Percentiles rank a stretch among this genome's conserved stretches.
These are phyloP conservation scores for Suncus etruscus DNA, from an alignment of 2,113 vertebrate species.

Conservation along the genomic window DNA sequence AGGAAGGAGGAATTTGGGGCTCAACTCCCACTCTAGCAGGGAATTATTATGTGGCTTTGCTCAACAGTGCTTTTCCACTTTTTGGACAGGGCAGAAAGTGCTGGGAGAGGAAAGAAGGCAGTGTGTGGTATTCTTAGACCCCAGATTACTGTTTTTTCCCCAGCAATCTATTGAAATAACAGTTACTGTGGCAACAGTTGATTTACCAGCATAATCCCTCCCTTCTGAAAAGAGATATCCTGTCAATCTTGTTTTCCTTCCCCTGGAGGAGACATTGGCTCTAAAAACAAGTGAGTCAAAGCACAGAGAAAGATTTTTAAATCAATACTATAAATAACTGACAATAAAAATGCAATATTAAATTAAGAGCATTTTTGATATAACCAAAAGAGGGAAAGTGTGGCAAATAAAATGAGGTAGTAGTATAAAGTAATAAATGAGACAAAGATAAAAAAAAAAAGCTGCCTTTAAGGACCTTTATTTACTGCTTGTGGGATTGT, in stretches of 20 bases:
- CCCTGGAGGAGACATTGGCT: not conserved
- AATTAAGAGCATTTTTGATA: conserved; percentile 11
- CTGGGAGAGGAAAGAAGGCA: not conserved
- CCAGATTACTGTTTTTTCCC: not conserved
- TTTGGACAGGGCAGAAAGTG: conserved; percentile 52
- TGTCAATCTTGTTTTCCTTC: not conserved
- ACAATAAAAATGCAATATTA: conserved; percentile 4
- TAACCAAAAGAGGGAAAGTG: not conserved
- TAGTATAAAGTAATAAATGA: not conserved
- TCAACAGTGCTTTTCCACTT: conserved; percentile 72
- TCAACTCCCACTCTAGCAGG: conserved; percentile 6
- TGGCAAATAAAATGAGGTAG: not conserved
- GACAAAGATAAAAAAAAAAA: not conserved
- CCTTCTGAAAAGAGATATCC: not conserved
- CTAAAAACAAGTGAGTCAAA: not conserved
- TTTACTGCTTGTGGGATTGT: too few species aligned
- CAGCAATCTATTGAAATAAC: not conserved
- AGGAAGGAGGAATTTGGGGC: conserved; percentile 35
- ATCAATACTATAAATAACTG: conserved; percentile 13
- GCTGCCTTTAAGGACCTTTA: not conserved
- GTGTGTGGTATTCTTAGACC: not conserved
- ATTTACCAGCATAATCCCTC: not conserved
- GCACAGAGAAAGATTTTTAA: not conserved
- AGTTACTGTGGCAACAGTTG: not conserved
- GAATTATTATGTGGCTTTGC: conserved; percentile 58